Base-by-base conservation (phyloP, 2,113 vertebrate genomes). In the Corythaeola cristata region DNA sequence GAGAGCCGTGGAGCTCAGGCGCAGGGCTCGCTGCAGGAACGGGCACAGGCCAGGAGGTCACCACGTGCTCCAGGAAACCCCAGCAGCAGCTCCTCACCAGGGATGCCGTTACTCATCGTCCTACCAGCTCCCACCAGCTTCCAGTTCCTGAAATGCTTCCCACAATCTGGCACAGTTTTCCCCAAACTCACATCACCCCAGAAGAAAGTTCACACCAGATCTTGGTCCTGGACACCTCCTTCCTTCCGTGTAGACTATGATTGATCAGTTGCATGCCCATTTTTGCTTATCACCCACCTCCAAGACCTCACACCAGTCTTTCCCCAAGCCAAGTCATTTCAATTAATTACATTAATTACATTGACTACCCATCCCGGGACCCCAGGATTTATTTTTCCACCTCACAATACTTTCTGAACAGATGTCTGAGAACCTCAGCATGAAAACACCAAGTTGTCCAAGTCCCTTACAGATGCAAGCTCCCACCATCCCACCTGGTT, bases 261-360 rank as follows among this genome's bases (percentile, higher is more conserved):
- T 19, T 2, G 0, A 41, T 11, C 6, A 32, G 33, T 8, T 86
- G 16, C 33, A 45, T 0, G 0, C 6, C 19, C 22, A 28, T 68
- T 89, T 88, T 84, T 58, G 5, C 27, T 77, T 11, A 3, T 41
- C 27, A 41, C 3, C 6, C 27, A 55, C 24, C 21, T 81, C 45
- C 30, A 84, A 77, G 41, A 50, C 30, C 45, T 45, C 32, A 56
- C 2, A 69, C 0, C 1, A 74, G 27, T 50, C 9, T 30, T 72
- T 3, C 28, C 32, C 6, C 8, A 75, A 50, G 33, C 21, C 21
- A 84, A 60, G 12, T 23, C 35, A 52, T 27, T 68, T 64, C 11
- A 59, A 22, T 39, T 71, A 67, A 50, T 44, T 87, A 81, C 22
- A 88, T 44, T 44, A 44, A 44, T 44, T 44, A 44, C 41, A 12